A percentile compares a stretch with the other conserved stretches of the same genome.
Evolutionary conservation across 2,888 invertebrate genomes (phyloP).

Genomic region (Ophion costatus): DNA sequence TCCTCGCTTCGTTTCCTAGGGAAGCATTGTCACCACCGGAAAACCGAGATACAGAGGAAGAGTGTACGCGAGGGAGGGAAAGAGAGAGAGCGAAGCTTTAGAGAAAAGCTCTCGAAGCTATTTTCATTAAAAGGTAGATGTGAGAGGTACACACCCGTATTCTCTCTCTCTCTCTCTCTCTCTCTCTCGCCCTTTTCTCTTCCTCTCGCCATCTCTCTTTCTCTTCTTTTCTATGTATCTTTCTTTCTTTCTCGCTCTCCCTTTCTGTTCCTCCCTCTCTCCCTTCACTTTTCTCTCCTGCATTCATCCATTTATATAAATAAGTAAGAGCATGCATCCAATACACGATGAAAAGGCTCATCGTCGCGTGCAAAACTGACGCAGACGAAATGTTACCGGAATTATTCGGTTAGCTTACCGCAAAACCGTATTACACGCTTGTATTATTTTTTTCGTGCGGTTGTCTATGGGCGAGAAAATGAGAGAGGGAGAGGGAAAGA

Average conservation of each 20-base stretch:
- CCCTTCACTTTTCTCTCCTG: neutral
- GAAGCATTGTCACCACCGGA: slow-evolving; percentile 54
- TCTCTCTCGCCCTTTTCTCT: neutral
- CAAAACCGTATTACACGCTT: neutral
- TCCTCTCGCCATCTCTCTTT: neutral
- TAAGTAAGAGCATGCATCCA: slow-evolving; percentile 9
- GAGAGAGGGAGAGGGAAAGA: too few species aligned
- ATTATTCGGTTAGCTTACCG: neutral
- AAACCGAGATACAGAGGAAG: slow-evolving; percentile 18
- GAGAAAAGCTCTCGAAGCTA: slow-evolving; percentile 45
- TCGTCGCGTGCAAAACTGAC: neutral
- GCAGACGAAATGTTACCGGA: neutral
- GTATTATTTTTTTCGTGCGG: too few species aligned
- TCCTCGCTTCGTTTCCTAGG: slow-evolving; percentile 20
- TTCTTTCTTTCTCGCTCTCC: slow-evolving; percentile 1
- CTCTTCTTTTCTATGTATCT: neutral
- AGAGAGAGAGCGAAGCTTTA: neutral
- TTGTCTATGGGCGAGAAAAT: too few species aligned
- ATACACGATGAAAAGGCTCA: neutral
- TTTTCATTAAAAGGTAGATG: slow-evolving; percentile 55
- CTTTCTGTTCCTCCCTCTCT: neutral
- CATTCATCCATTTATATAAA: neutral
- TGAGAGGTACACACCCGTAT: slow-evolving; percentile 19
- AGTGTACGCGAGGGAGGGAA: neutral
- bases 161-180: slow-evolving; percentile 11